A percentile compares a stretch with the other conserved stretches of the same genome.
Evolutionary conservation across 2,888 invertebrate species (phyloP).

Genomic region (Pyrocoelia pectoralis): DNA sequence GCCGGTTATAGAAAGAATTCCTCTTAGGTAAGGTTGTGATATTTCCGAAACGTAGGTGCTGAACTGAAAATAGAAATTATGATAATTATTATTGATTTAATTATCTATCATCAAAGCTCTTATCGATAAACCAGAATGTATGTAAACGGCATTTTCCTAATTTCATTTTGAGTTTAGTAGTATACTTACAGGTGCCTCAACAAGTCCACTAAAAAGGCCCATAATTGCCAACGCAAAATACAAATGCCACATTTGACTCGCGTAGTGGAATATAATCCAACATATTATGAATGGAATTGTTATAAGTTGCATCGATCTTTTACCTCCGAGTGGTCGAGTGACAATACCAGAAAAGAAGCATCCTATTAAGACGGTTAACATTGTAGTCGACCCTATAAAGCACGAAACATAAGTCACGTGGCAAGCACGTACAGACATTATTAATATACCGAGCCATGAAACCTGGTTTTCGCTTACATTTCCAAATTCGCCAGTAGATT

Average conservation of each 20-base stretch:
- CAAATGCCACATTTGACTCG: slow-evolving; percentile 68
- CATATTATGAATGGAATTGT: slow-evolving; percentile 78
- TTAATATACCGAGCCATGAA: slow-evolving; percentile 82
- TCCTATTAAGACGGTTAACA: slow-evolving; percentile 81
- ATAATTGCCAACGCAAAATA: slow-evolving; percentile 76
- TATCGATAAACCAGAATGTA: too few relatives aligned
- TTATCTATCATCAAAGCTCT: too few relatives aligned
- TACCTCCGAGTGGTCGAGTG: slow-evolving; percentile 76
- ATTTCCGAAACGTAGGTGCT: slow-evolving; percentile 87
- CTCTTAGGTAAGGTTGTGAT: slow-evolving; percentile 80
- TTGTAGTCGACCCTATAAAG: slow-evolving; percentile 76
- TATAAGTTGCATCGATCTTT: slow-evolving; percentile 77
- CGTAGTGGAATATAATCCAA: slow-evolving; percentile 77
- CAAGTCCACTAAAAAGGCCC: slow-evolving; percentile 78
- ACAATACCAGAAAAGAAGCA: slow-evolving; percentile 77
- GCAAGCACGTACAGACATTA: too few relatives aligned
- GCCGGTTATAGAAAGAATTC: slow-evolving; percentile 76
- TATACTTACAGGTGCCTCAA: slow-evolving; percentile 78
- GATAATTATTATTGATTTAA: too few relatives aligned
- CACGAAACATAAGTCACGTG: too few relatives aligned
- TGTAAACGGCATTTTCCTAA: too few relatives aligned
- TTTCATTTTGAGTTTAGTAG: too few relatives aligned
- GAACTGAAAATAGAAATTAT: slow-evolving; percentile 64
- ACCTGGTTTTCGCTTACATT: slow-evolving; percentile 68
- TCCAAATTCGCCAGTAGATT: slow-evolving; percentile 54